Evolutionary conservation across 2,113 vertebrate species (phyloP).

Genomic region (Thermophis baileyi): DNA sequence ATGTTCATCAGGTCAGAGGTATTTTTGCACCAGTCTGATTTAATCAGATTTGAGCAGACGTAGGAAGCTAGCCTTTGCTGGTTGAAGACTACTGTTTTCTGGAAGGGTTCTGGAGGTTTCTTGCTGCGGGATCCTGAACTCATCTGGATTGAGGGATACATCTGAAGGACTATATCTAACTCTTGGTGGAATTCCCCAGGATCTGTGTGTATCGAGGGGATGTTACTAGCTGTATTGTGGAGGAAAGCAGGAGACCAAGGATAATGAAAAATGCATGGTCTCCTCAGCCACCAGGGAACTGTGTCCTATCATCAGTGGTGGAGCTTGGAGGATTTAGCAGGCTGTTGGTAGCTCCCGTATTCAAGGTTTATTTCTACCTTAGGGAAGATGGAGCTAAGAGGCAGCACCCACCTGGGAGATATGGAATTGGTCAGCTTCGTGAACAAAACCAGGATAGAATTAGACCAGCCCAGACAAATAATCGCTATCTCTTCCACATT

Average conservation of each 20-base stretch:
- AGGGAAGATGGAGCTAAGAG: conserved; percentile 24
- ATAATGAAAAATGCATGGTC: not conserved
- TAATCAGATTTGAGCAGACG: not conserved
- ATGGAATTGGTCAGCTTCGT: not conserved
- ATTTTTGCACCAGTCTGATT: not conserved
- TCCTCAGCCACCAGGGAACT: not conserved
- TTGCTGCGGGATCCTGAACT: not conserved
- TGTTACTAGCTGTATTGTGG: not conserved
- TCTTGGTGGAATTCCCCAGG: not conserved
- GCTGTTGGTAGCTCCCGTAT: not conserved
- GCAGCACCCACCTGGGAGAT: not conserved
- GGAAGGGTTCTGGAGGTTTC: not conserved
- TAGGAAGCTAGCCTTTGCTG: not conserved
- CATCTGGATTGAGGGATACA: not conserved
- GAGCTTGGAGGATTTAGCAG: not conserved
- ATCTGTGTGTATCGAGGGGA: not conserved
- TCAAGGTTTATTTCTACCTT: not conserved
- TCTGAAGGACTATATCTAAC: not conserved
- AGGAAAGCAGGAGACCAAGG: not conserved
- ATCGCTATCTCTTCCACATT: not conserved
- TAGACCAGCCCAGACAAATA: not conserved
- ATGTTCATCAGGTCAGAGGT: not conserved
- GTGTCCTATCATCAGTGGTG: not conserved
- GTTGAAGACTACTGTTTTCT: not conserved
- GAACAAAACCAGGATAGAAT: conserved; percentile 1